phyloP scores from a whole-genome alignment of 2,888 invertebrate genomes.

The Synergus japonicus region DNA sequence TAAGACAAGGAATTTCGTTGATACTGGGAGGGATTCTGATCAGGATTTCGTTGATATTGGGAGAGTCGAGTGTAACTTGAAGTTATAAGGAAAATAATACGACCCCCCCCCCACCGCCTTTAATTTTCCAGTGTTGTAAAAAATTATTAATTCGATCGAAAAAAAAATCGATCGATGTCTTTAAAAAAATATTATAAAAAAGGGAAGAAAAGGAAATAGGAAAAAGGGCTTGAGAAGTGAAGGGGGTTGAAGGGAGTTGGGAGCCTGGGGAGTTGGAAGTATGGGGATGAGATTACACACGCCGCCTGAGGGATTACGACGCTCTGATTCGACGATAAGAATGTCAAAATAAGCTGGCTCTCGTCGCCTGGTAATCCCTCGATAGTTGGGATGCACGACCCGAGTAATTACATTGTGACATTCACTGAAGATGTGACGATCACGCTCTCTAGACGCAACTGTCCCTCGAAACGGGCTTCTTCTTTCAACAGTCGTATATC shows the following conservation, averaged over 20 bases:
- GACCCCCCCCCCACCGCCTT: too few species aligned
- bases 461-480: conserved; percentile 45
- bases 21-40: too few species aligned
- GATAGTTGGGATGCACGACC: conserved; percentile 61
- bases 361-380: conserved; percentile 66
- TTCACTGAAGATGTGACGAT: conserved; percentile 63
- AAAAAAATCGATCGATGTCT: not conserved
- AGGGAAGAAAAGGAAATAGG: not conserved
- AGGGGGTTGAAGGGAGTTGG: conserved; percentile 45
- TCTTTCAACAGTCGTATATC: conserved; percentile 23
- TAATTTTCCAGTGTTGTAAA: too few species aligned
- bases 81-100: too few species aligned
- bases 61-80: too few species aligned
- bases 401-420: conserved; percentile 74
- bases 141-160: not conserved
- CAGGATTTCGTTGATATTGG: too few species aligned
- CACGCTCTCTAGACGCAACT: conserved; percentile 45
- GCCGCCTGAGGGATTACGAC: conserved; percentile 74
- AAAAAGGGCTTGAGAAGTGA: conserved; percentile 35
- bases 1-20: too few species aligned
- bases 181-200: not conserved
- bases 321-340: conserved; percentile 76
- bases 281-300: conserved; percentile 71
- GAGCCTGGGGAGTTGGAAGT: conserved; percentile 56
- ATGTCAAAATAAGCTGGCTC: conserved; percentile 76